Conservation (phyloP, 2,888 invertebrate species). For the Cantharis nigra region DNA sequence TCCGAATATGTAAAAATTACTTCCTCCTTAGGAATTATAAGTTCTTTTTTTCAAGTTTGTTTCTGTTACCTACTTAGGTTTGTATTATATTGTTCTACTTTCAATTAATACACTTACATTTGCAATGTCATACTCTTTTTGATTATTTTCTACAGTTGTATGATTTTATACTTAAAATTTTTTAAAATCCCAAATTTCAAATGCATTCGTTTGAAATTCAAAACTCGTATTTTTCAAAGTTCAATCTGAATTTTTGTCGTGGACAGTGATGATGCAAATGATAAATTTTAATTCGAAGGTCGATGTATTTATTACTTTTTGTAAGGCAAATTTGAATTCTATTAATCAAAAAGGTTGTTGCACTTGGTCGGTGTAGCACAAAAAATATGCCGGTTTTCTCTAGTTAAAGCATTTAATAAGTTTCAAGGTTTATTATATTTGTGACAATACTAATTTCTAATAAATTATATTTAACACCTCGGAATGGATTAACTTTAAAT, state of each 20-base stretch:
- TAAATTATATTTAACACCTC: not conserved
- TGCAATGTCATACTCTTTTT: not conserved
- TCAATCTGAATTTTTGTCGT: not conserved
- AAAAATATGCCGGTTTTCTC: not conserved
- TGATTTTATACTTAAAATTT: not conserved
- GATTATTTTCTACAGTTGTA: not conserved
- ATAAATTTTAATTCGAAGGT: not conserved
- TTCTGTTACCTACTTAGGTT: not conserved
- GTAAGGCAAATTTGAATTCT: not conserved
- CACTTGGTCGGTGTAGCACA: not conserved
- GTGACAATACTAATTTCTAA: not conserved
- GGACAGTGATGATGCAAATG: not conserved
- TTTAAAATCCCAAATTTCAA: not conserved
- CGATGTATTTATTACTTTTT: not conserved
- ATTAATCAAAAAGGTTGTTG: not conserved
- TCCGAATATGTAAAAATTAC: slow-evolving; percentile 2
- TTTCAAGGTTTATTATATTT: not conserved
- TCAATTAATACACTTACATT: not conserved
- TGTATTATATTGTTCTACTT: not conserved
- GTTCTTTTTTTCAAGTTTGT: not conserved
- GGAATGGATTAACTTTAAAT: not conserved
- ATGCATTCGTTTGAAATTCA: not conserved
- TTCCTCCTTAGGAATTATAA: not conserved
- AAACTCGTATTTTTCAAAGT: not conserved
- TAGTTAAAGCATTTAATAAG: not conserved